Conservation (phyloP, 2,888 invertebrate species). For the Torymus tubicola region DNA sequence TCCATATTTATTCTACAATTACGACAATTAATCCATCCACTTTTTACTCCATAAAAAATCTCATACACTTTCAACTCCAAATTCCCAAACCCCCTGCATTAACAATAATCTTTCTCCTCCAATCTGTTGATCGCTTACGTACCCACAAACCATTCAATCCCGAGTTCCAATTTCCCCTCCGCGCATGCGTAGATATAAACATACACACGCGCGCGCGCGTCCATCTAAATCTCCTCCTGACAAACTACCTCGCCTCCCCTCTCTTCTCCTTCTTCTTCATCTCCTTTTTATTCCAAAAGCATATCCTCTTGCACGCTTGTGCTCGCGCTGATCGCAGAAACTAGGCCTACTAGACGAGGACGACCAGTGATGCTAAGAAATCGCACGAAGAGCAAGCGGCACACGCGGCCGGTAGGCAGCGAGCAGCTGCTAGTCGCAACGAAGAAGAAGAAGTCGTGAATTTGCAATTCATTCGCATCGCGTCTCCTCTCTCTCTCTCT, state of each 20-base stretch:
- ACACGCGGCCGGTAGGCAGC: conserved; percentile 48
- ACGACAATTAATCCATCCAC: no score
- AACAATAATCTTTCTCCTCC: no score
- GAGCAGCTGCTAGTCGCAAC: conserved; percentile 64
- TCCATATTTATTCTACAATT: no score
- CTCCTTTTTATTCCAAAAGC: conserved; percentile 57
- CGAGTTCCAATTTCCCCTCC: conserved; percentile 23
- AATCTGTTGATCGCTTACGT: no score
- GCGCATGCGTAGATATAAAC: no score
- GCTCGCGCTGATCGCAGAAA: neutral
- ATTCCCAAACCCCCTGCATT: no score
- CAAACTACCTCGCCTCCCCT: neutral
- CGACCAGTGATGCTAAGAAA: conserved; percentile 27
- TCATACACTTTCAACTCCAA: no score
- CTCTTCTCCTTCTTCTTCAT: conserved; percentile 55
- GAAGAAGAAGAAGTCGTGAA: conserved; percentile 61
- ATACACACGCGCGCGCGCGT: no score
- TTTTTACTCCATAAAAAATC: no score
- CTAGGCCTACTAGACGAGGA: conserved; percentile 26
- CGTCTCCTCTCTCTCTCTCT: neutral
- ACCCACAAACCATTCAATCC: no score
- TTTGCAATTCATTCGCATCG: conserved; percentile 67
- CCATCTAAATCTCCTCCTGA: neutral
- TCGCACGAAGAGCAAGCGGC: conserved; percentile 66
- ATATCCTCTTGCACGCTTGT: neutral